Evolutionary conservation across 2,888 invertebrate species (phyloP).

Genomic region (Mythimna albipuncta): DNA sequence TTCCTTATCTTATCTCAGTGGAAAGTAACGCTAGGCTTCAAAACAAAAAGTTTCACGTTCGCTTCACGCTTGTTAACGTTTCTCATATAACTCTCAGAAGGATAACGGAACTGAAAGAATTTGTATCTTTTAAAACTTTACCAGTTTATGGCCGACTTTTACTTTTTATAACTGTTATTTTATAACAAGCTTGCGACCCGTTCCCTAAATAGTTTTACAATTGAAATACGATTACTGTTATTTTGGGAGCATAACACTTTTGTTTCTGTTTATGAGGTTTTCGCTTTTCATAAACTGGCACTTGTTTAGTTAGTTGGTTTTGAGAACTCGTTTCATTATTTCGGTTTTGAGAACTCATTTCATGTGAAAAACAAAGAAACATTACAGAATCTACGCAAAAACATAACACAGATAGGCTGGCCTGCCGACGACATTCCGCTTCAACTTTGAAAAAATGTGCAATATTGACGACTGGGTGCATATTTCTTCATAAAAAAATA

Average conservation of each 20-base stretch:
- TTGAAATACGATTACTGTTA: constrained; percentile 47
- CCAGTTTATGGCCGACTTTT: constrained; percentile 70
- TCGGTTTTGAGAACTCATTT: constrained; percentile 16
- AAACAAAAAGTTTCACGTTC: constrained; percentile 41
- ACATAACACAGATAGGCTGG: constrained; percentile 7
- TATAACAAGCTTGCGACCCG: constrained; percentile 40
- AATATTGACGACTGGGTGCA: background rate
- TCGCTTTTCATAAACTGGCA: constrained; percentile 32
- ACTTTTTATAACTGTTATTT: constrained; percentile 70
- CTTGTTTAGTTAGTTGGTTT: constrained; percentile 20
- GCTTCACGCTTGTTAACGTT: constrained; percentile 59
- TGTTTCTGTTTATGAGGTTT: constrained; percentile 26
- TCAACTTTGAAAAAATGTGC: background rate
- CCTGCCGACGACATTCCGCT: background rate
- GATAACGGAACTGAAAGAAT: constrained; percentile 67
- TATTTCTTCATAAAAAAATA: background rate
- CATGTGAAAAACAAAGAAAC: background rate
- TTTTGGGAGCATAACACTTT: constrained; percentile 23
- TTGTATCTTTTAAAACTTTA: constrained; percentile 55
- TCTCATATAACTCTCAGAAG: constrained; percentile 56
- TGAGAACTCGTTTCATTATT: constrained; percentile 7
- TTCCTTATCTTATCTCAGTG: constrained; percentile 28
- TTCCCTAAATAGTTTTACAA: constrained; percentile 51
- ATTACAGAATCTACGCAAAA: background rate
- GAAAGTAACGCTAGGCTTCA: constrained; percentile 42